These are phyloP conservation scores for Melanotaenia trifasciata DNA, from an alignment of 2,797 vertebrate genomes.

Conservation along the genomic window DNA sequence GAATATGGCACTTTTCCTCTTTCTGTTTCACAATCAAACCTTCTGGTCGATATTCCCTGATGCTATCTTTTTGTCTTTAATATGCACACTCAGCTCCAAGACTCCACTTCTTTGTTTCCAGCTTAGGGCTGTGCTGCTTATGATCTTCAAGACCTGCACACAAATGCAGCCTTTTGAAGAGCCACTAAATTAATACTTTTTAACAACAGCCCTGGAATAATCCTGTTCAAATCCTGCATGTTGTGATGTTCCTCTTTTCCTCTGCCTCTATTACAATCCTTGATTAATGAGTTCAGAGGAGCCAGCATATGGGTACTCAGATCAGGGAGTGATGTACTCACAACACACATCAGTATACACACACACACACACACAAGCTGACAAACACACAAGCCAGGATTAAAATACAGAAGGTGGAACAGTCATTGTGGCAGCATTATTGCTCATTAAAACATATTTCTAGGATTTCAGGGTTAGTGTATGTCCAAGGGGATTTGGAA, in stretches of 20 bases:
- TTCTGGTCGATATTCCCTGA: slow-evolving; percentile 4
- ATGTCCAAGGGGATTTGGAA: slow-evolving; percentile 55
- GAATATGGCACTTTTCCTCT: neutral
- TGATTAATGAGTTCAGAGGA: slow-evolving; percentile 78
- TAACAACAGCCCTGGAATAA: slow-evolving; percentile 61
- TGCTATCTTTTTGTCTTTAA: slow-evolving; percentile 20
- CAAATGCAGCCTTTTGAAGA: slow-evolving; percentile 54
- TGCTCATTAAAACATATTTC: slow-evolving; percentile 74
- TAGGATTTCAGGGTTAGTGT: slow-evolving; percentile 58
- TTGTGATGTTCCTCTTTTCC: slow-evolving; percentile 30
- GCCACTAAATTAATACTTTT: slow-evolving; percentile 64
- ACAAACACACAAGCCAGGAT: slow-evolving; percentile 62
- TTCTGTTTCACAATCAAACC: slow-evolving; percentile 37
- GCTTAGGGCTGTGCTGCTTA: slow-evolving; percentile 31
- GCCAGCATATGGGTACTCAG: slow-evolving; percentile 72
- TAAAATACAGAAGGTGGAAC: slow-evolving; percentile 71
- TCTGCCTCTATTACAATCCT: slow-evolving; percentile 52
- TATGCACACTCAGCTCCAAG: slow-evolving; percentile 34
- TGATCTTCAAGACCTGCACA: slow-evolving; percentile 32
- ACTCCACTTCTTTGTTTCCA: slow-evolving; percentile 56
- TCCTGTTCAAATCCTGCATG: slow-evolving; percentile 65
- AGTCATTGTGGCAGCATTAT: slow-evolving; percentile 67
- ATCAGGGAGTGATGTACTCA: slow-evolving; percentile 35
- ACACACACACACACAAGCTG: slow-evolving; percentile 12
- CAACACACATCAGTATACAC: slow-evolving; percentile 18